Evolutionary conservation across 1,140 invertebrate species (phyloP).

Genomic region (Drusus annulatus): DNA sequence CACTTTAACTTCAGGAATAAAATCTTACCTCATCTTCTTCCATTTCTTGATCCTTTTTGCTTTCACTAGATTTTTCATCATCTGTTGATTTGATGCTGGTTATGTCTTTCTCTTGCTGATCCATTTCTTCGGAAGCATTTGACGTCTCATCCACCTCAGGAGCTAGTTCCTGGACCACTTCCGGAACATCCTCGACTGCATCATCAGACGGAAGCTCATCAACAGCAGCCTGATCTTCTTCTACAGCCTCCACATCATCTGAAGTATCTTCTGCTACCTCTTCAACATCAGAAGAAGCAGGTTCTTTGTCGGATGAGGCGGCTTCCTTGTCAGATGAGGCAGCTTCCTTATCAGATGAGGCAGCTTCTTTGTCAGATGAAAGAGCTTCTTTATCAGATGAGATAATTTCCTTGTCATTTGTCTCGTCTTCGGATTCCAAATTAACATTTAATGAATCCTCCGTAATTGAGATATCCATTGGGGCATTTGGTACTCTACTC

Average conservation of each 20-base stretch:
- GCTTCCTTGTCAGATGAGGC: constrained; percentile 7
- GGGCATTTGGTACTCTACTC: constrained; percentile 37
- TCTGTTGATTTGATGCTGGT: background rate
- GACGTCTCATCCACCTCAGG: background rate
- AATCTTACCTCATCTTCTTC: background rate
- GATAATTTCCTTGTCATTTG: background rate
- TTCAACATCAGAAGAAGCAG: background rate
- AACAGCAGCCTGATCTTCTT: background rate
- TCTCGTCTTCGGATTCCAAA: constrained; percentile 34
- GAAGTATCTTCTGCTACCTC: constrained; percentile 10
- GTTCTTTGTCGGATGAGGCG: constrained; percentile 4
- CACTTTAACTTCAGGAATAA: too few species aligned
- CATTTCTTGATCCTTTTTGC: constrained; percentile 5
- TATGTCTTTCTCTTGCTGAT: background rate
- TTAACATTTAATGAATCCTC: constrained; percentile 39
- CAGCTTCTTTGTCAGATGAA: constrained; percentile 3
- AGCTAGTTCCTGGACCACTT: background rate
- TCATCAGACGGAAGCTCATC: background rate
- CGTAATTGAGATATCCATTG: constrained; percentile 46
- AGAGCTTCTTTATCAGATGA: background rate
- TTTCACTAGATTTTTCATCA: background rate
- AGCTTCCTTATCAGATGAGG: background rate
- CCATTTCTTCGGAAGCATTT: background rate
- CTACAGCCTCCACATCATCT: background rate
- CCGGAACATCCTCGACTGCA: background rate